phyloP scores from a whole-genome alignment of 2,797 vertebrate genomes.

The Pyrrhura leucotis region DNA sequence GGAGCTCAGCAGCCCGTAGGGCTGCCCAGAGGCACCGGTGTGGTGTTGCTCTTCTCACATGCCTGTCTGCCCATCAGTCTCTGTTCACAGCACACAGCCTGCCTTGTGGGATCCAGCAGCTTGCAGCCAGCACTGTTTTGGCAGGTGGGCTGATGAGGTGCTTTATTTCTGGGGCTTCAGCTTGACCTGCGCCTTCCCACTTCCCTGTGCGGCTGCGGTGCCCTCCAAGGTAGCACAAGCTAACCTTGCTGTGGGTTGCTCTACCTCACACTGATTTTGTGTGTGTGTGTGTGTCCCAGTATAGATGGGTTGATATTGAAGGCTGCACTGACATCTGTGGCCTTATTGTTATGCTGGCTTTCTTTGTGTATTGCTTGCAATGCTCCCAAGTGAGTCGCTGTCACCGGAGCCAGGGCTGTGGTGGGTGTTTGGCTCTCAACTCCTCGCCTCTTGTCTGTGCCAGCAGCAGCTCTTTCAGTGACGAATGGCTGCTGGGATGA shows the following conservation, averaged over 20 bases:
- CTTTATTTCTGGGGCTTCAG: neutral
- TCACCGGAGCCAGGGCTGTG: neutral
- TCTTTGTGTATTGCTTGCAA: neutral
- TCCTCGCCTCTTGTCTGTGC: neutral
- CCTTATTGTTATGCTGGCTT: neutral
- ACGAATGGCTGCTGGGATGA: neutral
- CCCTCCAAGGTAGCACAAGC: neutral
- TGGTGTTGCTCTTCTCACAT: accelerated
- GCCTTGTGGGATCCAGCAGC: accelerated
- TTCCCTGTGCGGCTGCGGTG: neutral
- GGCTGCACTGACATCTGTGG: neutral
- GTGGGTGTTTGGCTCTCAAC: neutral
- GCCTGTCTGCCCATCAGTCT: neutral
- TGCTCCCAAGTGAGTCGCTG: neutral
- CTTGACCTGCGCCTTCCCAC: neutral
- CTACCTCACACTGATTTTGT: neutral
- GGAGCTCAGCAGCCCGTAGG: neutral
- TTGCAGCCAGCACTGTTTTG: neutral
- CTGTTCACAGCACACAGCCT: accelerated
- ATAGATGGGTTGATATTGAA: neutral
- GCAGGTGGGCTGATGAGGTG: neutral
- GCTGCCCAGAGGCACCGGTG: neutral
- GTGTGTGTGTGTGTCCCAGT: neutral
- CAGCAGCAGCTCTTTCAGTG: neutral
- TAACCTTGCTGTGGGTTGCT: neutral